phyloP scores from a whole-genome alignment of 2,113 vertebrate species.

The Psittacula cyanocephala region DNA sequence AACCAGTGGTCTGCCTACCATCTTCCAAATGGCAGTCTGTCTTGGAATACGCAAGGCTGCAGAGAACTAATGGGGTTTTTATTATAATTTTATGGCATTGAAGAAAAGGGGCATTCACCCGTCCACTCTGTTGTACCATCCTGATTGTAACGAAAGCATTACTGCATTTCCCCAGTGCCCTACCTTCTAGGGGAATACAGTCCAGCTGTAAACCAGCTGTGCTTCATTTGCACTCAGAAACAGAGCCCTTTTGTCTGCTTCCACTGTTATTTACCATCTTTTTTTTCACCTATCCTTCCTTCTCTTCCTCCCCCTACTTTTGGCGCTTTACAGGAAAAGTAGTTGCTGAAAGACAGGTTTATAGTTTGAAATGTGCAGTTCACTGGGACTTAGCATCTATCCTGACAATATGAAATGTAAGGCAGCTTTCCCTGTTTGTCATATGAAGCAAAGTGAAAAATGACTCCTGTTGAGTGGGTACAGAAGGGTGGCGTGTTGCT shows the following conservation, averaged over 20 bases:
- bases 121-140: constrained; percentile 16
- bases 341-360: constrained; percentile 49
- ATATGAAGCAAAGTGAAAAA: not conserved
- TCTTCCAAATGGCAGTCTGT: not conserved
- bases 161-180: constrained; percentile 28
- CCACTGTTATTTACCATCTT: constrained; percentile 26
- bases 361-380: constrained; percentile 28
- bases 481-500: not conserved
- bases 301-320: not conserved
- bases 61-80: not conserved
- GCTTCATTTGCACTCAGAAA: constrained; percentile 70
- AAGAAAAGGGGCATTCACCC: not conserved
- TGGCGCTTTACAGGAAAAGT: constrained; percentile 34
- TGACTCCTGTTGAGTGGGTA: not conserved
- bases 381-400: not conserved
- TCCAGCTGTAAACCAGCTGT: constrained; percentile 76
- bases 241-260: constrained; percentile 75
- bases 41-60: not conserved
- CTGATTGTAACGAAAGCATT: not conserved
- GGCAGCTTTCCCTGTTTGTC: not conserved
- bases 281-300: constrained; percentile 12
- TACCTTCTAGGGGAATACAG: constrained; percentile 41
- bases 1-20: not conserved
- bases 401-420: not conserved
- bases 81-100: not conserved